Percentiles rank a stretch among this genome's conserved stretches.
Evolutionary conservation across 2,113 vertebrate genomes (phyloP).

Genomic region (Sterrhoptilus dennistouni): DNA sequence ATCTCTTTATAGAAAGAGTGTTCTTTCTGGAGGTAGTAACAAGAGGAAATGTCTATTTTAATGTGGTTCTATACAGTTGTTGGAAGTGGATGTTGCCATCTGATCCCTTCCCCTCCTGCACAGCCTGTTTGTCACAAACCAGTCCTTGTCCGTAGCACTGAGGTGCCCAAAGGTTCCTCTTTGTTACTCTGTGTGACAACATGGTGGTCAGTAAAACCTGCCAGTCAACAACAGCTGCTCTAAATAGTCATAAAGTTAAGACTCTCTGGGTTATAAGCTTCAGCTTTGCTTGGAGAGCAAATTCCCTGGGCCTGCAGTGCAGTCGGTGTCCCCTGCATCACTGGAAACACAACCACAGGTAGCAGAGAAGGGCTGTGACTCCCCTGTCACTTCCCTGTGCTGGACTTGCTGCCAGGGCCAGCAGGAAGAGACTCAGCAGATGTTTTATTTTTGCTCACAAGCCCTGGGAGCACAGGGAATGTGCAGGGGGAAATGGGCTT

Average conservation of each 20-base stretch:
- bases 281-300: neutral
- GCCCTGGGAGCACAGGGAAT: neutral
- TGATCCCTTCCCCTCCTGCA: neutral
- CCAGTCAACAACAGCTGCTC: neutral
- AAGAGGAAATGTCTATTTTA: neutral
- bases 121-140: neutral
- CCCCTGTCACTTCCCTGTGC: neutral
- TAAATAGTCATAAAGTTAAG: neutral
- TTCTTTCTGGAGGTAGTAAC: neutral
- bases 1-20: neutral
- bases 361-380: neutral
- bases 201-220: neutral
- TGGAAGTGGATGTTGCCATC: neutral
- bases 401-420: neutral
- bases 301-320: neutral
- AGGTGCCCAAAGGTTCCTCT: neutral
- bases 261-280: neutral
- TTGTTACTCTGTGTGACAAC: neutral
- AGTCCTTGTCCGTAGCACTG: rapidly evolving
- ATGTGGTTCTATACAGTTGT: neutral
- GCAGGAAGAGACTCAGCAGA: neutral
- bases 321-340: neutral
- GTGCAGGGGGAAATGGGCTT: neutral
- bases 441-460: neutral
- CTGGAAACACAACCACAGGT: neutral